phyloP scores from a whole-genome alignment of 1,140 invertebrate genomes.

The Batillaria attramentaria region DNA sequence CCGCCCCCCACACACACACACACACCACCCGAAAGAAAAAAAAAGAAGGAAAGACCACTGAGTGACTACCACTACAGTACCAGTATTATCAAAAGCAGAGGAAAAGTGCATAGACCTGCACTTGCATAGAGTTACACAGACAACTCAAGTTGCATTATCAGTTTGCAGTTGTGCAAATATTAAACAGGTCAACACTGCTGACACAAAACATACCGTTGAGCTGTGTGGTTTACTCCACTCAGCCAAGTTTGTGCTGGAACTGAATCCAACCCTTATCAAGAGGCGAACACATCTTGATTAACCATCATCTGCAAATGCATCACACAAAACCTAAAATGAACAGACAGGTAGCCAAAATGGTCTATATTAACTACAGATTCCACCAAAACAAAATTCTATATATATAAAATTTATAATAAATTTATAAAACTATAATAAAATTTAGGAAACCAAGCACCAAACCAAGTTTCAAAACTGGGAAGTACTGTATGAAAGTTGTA shows the following conservation, averaged over 20 bases:
- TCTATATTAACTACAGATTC: no score
- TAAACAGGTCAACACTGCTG: not conserved
- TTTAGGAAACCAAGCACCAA: no score
- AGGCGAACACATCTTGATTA: slow-evolving; percentile 4
- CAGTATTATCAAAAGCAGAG: not conserved
- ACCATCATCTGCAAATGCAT: not conserved
- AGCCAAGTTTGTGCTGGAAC: not conserved
- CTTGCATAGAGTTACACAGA: not conserved
- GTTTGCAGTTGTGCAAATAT: not conserved
- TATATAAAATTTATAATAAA: no score
- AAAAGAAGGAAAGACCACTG: no score
- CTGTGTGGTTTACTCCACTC: not conserved
- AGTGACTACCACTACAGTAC: no score
- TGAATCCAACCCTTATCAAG: not conserved
- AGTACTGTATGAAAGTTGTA: no score
- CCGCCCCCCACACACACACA: slow-evolving; percentile 4
- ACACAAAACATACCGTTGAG: not conserved
- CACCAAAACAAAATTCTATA: no score
- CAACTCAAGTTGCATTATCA: not conserved
- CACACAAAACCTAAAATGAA: not conserved
- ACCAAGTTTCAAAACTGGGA: no score
- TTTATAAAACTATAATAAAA: no score
- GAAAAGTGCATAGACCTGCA: not conserved
- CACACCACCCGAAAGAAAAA: not conserved
- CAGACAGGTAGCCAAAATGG: no score